Evolutionary conservation across 2,113 vertebrate species (phyloP).

Genomic region (Mirza zaza): DNA sequence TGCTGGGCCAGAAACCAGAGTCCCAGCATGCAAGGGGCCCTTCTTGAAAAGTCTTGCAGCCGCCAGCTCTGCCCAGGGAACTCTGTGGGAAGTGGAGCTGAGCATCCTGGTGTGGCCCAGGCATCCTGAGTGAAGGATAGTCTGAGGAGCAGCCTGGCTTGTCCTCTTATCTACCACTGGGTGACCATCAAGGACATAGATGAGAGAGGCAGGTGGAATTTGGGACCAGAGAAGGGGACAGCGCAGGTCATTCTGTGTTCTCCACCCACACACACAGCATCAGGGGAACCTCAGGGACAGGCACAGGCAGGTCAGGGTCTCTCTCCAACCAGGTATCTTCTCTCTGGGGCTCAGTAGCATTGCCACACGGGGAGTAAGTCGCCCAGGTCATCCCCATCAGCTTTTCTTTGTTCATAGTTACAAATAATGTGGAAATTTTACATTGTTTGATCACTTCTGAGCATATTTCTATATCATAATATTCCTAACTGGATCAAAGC

Average conservation of each 20-base stretch:
- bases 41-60: neutral
- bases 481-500: neutral
- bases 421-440: neutral
- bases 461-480: neutral
- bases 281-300: neutral
- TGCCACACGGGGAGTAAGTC: accelerated
- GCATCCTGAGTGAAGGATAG: too few relatives aligned
- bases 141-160: too few relatives aligned
- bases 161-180: too few relatives aligned
- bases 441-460: neutral
- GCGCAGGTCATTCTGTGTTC: too few relatives aligned
- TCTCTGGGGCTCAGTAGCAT: neutral
- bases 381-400: neutral
- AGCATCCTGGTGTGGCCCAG: too few relatives aligned
- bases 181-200: neutral
- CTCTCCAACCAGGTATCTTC: neutral
- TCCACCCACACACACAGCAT: neutral
- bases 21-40: neutral
- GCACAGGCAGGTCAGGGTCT: too few relatives aligned
- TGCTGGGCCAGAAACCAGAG: neutral
- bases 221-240: too few relatives aligned
- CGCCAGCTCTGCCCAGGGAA: too few relatives aligned
- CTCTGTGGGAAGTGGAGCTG: too few relatives aligned
- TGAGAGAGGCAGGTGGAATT: neutral
- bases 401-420: neutral